Conservation (phyloP, 2,113 vertebrate genomes). For the Guaruba guarouba region DNA sequence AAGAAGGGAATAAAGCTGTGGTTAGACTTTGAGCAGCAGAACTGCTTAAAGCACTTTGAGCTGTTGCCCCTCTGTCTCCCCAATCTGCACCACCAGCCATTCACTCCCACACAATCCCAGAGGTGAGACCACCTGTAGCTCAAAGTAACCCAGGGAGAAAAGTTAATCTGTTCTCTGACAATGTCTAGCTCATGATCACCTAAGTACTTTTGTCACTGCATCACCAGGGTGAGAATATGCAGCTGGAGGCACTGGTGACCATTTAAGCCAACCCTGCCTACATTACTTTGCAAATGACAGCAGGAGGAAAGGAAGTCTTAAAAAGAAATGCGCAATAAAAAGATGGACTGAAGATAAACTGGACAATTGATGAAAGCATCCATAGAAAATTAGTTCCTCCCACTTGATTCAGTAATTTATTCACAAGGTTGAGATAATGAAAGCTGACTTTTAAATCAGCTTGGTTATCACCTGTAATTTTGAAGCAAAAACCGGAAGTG, state of each 20-base stretch:
- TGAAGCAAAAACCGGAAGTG: slow-evolving; percentile 31
- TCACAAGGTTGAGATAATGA: slow-evolving; percentile 23
- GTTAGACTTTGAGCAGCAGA: not conserved
- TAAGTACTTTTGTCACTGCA: not conserved
- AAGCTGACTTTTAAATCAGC: slow-evolving; percentile 36
- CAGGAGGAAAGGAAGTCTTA: not conserved
- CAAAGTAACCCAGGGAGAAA: not conserved
- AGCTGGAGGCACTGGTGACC: not conserved
- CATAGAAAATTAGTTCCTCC: not conserved
- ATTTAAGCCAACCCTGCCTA: not conserved
- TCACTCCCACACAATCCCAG: not conserved
- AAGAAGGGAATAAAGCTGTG: not conserved
- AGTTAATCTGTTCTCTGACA: not conserved
- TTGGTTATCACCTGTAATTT: slow-evolving; percentile 38
- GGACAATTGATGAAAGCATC: slow-evolving; percentile 18
- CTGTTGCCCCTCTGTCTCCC: not conserved
- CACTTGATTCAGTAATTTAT: not conserved
- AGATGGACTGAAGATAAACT: slow-evolving; percentile 5
- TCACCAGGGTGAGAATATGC: not conserved
- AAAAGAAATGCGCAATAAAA: not conserved
- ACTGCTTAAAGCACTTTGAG: not conserved
- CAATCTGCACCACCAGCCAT: not conserved
- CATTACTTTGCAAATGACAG: not conserved
- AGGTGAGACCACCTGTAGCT: not conserved
- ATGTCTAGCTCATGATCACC: not conserved